Base-by-base conservation (phyloP, 1,140 invertebrate species). In the Drosophila nigromelanica region DNA sequence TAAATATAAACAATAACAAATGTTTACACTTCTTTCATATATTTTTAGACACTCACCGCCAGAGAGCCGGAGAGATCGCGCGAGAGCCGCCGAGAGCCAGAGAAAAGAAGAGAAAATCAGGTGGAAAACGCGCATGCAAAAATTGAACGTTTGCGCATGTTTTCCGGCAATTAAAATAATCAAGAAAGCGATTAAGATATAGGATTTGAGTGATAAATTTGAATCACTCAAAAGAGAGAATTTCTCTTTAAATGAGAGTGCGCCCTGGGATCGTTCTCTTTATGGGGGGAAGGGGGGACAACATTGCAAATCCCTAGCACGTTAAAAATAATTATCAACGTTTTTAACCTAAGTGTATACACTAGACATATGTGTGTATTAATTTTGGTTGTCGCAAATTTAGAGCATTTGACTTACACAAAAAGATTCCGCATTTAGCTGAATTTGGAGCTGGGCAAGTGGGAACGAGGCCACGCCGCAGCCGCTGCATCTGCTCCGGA, bases 311-410 rank as follows among this genome's bases (percentile, higher is more conserved):
- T 89, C 83, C 83, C 85, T 89, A 80, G 83, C 81, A 75, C 83
- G 73, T 89, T 89, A 89, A 80, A 89, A 89, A 89, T 89, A 89
- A 89, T 89, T 89, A 80, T 78, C 79, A 89, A 62, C 66, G 72
- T 59, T 79, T 87, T 89, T 85, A 89, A 71, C 67, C 76, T 71
- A 55, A 56, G 50, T 50, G 50, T 50, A 47, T 42, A 37, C 18
- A 61, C 6, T 39, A 18, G 11, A 42, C 59, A 27, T 61, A 27
- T 10, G 48, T 56, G 33, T 55, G 33, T 67, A 43, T 59, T 14
- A 45, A 55, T 48, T 48, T 64, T 56, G 35, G 63, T 43, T 80
- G 71, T 55, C 58, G 45, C 72, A 76, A 80, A 76, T 76, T 75
- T 76, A 81, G 75, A 75, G 62, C 42, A 40, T 45, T 61, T 27